A percentile compares a stretch with the other conserved stretches of the same genome.
These are phyloP conservation scores for Sebastes taczanowskii DNA, from an alignment of 2,797 vertebrate genomes.

Conservation along the genomic window DNA sequence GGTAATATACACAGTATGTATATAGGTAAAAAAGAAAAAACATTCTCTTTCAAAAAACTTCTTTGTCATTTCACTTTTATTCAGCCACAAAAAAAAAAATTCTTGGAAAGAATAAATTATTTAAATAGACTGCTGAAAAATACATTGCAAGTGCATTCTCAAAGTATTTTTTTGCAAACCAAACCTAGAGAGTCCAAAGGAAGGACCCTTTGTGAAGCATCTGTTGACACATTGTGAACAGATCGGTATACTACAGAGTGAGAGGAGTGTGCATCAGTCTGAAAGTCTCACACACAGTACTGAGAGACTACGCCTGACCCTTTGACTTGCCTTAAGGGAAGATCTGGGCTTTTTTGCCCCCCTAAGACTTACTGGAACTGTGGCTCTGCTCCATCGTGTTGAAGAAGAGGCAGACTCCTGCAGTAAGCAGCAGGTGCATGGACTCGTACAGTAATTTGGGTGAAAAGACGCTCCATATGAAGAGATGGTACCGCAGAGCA, in stretches of 20 bases:
- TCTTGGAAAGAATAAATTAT: slow-evolving; percentile 14
- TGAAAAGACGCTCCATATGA: slow-evolving; percentile 98
- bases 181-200: neutral
- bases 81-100: neutral
- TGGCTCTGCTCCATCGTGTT: slow-evolving; percentile 87
- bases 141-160: slow-evolving; percentile 1
- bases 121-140: slow-evolving; percentile 33
- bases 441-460: slow-evolving; percentile 96
- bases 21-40: neutral
- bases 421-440: slow-evolving; percentile 87
- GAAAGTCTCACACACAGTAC: neutral
- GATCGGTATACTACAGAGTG: neutral
- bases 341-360: neutral
- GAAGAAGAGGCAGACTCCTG: slow-evolving; percentile 87
- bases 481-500: slow-evolving; percentile 92
- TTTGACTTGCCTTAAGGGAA: neutral
- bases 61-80: slow-evolving; percentile 30
- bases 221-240: slow-evolving; percentile 2
- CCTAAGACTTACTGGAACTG: slow-evolving; percentile 45
- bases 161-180: neutral
- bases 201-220: neutral
- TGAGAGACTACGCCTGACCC: neutral
- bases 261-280: neutral
- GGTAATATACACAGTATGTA: neutral
- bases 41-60: neutral